Evolutionary conservation across 2,888 invertebrate species (phyloP), one percentile per base, ranked within the genome.

Genomic region (Elmis aenea): DNA sequence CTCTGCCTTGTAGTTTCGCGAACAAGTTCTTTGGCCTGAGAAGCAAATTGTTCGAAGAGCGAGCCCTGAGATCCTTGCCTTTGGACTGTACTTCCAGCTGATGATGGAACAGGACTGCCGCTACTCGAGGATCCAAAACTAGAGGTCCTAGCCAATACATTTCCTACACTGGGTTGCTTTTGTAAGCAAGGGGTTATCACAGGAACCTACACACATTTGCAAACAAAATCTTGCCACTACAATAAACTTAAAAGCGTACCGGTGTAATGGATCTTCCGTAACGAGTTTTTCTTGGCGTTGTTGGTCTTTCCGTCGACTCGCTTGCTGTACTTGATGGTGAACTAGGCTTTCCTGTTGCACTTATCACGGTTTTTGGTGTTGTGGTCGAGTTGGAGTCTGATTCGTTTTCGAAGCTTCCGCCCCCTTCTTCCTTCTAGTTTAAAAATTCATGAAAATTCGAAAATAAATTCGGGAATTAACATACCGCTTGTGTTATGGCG

Each of bases 1-100:
- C 86, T 85, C 63, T 91, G 91, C 2, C 90, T 72, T 0, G 88
- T 89, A 0, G 90, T 89, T 62, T 92, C 92, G 27, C 84, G 74
- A 1, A 92, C 90, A 36, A 92, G 68, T 54, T 91, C 92, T 64
- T 91, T 90, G 6, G 92, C 92, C 59, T 91, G 91, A 0, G 80
- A 79, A 2, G 92, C 84, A 58, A 92, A 83, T 56, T 90, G 88
- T 64, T 92, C 92, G 51, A 93, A 77, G 2, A 92, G 67, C 0
- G 91, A 92, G 1, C 85, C 78, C 57, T 90, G 90, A 0, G 88
- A 88, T 2, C 84, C 81, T 62, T 90, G 88, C 2, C 88, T 73
- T 1, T 80, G 76, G 1, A 75, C 69, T 33, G 46, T 44, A 41
- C 58, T 50, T 35, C 54, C 49, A 13, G 58, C 58, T 15, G 66